Evolutionary conservation across 2,888 invertebrate species (phyloP).

Genomic region (Tenthredo scrophulariae): DNA sequence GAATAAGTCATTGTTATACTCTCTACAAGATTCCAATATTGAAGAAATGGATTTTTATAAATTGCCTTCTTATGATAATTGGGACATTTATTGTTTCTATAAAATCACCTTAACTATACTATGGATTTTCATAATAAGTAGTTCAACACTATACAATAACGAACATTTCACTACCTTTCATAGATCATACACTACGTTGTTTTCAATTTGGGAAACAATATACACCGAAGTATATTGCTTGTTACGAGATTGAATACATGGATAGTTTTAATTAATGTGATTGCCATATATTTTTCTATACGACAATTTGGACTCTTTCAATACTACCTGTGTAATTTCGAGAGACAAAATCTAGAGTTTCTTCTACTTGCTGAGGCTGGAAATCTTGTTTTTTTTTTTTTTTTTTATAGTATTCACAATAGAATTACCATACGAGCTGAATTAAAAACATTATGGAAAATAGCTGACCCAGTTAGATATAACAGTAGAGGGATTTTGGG

Average conservation of each 20-base stretch:
- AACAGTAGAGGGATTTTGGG: background rate
- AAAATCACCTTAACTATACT: background rate
- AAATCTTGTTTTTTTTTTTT: background rate
- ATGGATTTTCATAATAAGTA: background rate
- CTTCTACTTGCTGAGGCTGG: background rate
- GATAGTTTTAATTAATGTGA: background rate
- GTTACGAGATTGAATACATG: background rate
- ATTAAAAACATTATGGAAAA: background rate
- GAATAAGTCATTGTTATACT: background rate
- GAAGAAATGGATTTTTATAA: slow-evolving; percentile 18
- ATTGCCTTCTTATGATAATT: background rate
- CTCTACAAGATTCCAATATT: background rate
- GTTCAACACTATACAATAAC: background rate
- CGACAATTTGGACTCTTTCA: background rate
- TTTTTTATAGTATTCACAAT: background rate
- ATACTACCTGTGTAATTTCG: background rate
- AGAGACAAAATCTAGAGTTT: background rate
- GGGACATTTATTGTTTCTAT: background rate
- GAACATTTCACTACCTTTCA: background rate
- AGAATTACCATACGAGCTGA: no score
- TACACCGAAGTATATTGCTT: background rate
- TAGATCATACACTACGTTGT: no score
- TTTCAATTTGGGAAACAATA: no score
- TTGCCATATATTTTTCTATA: background rate
- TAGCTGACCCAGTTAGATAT: background rate